Evolutionary conservation across 2,797 vertebrate species (phyloP).

Genomic region (Chaenodraco wilsoni): DNA sequence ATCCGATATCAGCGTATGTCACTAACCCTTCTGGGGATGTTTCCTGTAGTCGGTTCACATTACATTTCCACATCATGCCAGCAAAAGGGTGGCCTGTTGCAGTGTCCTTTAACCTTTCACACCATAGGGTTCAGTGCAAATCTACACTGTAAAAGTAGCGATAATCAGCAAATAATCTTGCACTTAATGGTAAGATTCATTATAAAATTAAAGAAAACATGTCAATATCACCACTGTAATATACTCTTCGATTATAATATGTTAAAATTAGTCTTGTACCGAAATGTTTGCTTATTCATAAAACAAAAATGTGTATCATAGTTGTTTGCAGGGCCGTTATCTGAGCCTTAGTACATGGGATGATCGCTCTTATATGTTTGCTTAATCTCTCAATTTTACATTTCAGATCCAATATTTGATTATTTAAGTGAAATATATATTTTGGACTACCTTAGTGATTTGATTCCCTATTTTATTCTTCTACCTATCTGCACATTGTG

Average conservation of each 20-base stretch:
- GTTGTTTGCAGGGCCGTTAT: too few relatives aligned
- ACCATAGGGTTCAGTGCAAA: neutral
- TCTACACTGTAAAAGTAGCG: neutral
- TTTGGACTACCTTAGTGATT: too few relatives aligned
- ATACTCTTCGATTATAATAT: neutral
- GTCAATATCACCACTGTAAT: neutral
- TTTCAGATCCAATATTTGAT: too few relatives aligned
- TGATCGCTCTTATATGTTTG: too few relatives aligned
- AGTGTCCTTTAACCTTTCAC: neutral
- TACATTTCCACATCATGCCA: constrained; percentile 1
- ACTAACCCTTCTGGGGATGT: constrained; percentile 25
- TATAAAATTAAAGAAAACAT: too few relatives aligned
- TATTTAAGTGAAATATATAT: too few relatives aligned
- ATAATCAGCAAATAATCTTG: neutral
- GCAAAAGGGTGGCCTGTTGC: constrained; percentile 5
- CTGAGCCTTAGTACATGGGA: too few relatives aligned
- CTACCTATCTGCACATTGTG: too few relatives aligned
- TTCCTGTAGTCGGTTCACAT: constrained; percentile 11
- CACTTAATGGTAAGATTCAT: too few relatives aligned
- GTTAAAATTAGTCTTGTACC: neutral
- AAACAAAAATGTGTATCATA: neutral
- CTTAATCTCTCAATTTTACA: too few relatives aligned
- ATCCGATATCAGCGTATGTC: constrained; percentile 32
- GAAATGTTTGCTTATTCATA: neutral
- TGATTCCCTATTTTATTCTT: too few relatives aligned